Percentiles rank a stretch among this genome's conserved stretches.
These are phyloP conservation scores for Dolichoris vasculosae DNA, from an alignment of 1,140 invertebrate species.

Conservation along the genomic window DNA sequence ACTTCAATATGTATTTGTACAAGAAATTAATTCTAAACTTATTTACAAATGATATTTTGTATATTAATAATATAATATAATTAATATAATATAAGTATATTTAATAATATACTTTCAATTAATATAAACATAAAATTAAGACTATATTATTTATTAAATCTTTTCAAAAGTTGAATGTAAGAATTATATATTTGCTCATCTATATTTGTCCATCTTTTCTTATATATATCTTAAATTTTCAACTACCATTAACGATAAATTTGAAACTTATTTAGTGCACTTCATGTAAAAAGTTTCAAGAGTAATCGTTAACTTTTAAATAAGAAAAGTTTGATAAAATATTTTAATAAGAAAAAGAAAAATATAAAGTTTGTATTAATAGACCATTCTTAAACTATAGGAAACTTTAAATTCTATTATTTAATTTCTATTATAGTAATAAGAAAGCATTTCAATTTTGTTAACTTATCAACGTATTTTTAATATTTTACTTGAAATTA, in stretches of 20 bases:
- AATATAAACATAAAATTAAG: not conserved
- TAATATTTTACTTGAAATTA: not conserved
- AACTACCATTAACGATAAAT: not conserved
- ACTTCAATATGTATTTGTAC: too few relatives aligned
- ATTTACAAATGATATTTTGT: too few relatives aligned
- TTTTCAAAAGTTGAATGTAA: too few relatives aligned
- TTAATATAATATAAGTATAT: too few relatives aligned
- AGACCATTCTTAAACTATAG: not conserved
- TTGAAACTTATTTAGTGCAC: not conserved
- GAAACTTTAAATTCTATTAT: not conserved
- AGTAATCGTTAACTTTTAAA: slow-evolving; percentile 22
- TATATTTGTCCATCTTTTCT: not conserved
- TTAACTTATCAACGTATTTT: not conserved
- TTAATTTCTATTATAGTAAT: not conserved
- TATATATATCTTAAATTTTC: not conserved
- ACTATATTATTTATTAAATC: too few relatives aligned
- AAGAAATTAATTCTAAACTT: too few relatives aligned
- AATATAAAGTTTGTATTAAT: slow-evolving; percentile 4
- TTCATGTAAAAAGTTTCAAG: not conserved
- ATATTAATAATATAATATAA: too few relatives aligned
- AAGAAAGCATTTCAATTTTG: not conserved
- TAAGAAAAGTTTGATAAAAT: slow-evolving; percentile 19
- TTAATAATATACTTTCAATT: too few relatives aligned
- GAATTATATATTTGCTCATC: too few relatives aligned
- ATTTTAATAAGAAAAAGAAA: not conserved